Conservation (phyloP, 2,888 invertebrate genomes). For the Drosophila lutescens region DNA sequence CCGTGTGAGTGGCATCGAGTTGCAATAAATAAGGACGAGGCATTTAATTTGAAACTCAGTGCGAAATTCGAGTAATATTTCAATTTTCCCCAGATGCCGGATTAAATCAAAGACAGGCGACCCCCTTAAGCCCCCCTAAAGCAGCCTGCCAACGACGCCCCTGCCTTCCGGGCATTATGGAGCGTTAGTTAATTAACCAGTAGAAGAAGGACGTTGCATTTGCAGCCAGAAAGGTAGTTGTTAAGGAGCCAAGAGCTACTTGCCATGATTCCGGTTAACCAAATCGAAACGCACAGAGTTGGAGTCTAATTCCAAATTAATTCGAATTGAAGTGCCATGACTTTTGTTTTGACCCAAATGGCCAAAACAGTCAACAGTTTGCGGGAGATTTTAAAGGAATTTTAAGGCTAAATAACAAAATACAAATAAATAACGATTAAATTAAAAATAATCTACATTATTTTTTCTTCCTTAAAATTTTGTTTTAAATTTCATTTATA, state of each 20-base stretch:
- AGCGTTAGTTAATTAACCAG: conserved; percentile 20
- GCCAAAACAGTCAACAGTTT: neutral
- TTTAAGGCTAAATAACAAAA: neutral
- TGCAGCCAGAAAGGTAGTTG: neutral
- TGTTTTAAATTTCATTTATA: too few relatives aligned
- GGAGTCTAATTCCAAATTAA: conserved; percentile 24
- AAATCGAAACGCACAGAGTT: neutral
- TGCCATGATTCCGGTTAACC: conserved; percentile 9
- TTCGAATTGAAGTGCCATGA: conserved; percentile 33
- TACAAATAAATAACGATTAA: neutral
- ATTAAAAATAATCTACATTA: neutral
- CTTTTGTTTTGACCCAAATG: conserved; percentile 14
- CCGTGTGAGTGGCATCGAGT: neutral
- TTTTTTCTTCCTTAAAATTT: too few relatives aligned
- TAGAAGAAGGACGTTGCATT: neutral
- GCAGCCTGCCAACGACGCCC: neutral
- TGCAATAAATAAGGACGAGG: neutral
- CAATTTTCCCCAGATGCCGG: neutral
- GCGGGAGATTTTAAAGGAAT: neutral
- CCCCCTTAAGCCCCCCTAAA: neutral
- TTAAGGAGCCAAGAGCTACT: conserved; percentile 10
- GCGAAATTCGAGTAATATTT: conserved; percentile 14
- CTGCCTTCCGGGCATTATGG: neutral
- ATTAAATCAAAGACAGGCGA: neutral
- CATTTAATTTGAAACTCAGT: neutral